Conservation (phyloP, 92 coral and sea anemone genomes). For the Paragorgia papillata region DNA sequence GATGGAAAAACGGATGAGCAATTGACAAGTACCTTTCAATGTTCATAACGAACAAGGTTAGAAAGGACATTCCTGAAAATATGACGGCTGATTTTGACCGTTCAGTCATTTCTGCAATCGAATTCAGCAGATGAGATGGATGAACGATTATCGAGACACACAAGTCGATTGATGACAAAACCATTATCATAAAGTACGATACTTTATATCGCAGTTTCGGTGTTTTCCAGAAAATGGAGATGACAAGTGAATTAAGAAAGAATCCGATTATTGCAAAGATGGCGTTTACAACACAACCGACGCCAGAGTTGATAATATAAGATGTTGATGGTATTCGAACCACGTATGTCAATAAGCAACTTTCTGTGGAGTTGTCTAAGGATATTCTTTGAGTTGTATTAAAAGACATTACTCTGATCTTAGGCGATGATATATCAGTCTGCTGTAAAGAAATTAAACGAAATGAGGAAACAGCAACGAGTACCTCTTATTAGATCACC, state of each 20-base stretch:
- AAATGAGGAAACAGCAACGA: no score
- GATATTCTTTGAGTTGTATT: background rate
- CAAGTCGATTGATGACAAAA: constrained; percentile 31
- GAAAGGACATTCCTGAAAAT: constrained; percentile 30
- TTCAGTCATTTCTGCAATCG: constrained; percentile 21
- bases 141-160: constrained; percentile 17
- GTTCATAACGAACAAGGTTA: constrained; percentile 32
- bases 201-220: constrained; percentile 28
- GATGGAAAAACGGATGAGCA: constrained; percentile 35
- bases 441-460: no score
- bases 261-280: constrained; percentile 11
- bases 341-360: constrained; percentile 18
- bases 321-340: constrained; percentile 19
- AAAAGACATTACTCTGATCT: no score
- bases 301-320: constrained; percentile 4
- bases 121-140: constrained; percentile 26
- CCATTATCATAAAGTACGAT: constrained; percentile 37
- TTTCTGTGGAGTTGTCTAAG: background rate
- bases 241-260: constrained; percentile 34
- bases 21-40: constrained; percentile 31
- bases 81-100: constrained; percentile 10
- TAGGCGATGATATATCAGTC: no score
- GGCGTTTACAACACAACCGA: constrained; percentile 28
- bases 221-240: constrained; percentile 36
- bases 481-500: no score